Conservation (phyloP, 1,140 invertebrate species). For the Gyrodactylus bullatarudis region DNA sequence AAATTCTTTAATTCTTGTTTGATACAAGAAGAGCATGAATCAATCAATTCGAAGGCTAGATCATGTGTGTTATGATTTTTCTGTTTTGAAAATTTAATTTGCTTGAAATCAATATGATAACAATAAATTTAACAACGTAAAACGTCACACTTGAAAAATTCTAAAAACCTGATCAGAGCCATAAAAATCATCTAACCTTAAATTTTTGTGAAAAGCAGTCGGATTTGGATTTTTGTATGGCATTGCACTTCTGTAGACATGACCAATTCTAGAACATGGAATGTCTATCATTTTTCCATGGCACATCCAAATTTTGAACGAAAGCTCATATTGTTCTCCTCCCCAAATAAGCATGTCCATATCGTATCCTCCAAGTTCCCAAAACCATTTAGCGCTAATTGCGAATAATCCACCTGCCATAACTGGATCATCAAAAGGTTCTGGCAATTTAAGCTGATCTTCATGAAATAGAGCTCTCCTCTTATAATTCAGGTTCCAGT, state of each 20-base stretch:
- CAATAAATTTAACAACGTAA: too few species aligned
- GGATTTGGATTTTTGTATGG: slow-evolving; percentile 40
- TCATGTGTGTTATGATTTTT: too few species aligned
- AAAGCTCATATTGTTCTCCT: slow-evolving; percentile 32
- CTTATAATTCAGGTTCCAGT: slow-evolving; percentile 88
- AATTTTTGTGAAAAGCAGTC: background rate
- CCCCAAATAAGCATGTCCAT: slow-evolving; percentile 33
- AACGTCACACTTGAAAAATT: too few species aligned
- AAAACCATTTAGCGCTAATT: slow-evolving; percentile 29
- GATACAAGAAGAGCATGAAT: too few species aligned
- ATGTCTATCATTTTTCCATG: slow-evolving; percentile 30
- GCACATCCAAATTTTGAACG: slow-evolving; percentile 32
- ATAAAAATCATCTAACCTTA: background rate
- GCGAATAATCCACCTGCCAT: slow-evolving; percentile 37
- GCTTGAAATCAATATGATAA: too few species aligned
- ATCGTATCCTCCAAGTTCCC: slow-evolving; percentile 32
- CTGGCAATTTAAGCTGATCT: slow-evolving; percentile 40
- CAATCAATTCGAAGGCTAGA: too few species aligned
- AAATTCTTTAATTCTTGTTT: too few species aligned
- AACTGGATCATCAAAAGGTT: slow-evolving; percentile 43
- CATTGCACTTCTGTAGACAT: slow-evolving; percentile 23
- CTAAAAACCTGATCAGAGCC: too few species aligned
- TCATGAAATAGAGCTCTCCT: slow-evolving; percentile 44
- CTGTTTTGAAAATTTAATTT: too few species aligned
- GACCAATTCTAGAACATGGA: slow-evolving; percentile 29